A percentile compares a stretch with the other conserved stretches of the same genome.
Evolutionary conservation across 2,797 vertebrate species (phyloP).

Genomic region (Molossus alvarezi): DNA sequence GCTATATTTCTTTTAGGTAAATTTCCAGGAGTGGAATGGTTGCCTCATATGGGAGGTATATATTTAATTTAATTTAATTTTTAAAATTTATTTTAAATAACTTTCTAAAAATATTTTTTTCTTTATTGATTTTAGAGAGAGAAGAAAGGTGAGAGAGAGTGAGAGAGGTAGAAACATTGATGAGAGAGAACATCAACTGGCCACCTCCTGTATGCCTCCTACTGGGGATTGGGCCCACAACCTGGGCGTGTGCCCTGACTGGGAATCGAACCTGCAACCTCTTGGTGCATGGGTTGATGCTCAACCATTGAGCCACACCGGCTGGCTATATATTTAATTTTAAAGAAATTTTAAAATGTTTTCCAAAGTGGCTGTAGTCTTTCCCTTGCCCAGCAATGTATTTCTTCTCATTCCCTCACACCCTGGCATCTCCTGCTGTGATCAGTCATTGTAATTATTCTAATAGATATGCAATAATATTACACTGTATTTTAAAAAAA

Average conservation of each 20-base stretch:
- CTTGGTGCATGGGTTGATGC: no score
- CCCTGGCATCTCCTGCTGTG: not conserved
- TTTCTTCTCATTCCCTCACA: not conserved
- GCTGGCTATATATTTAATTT: not conserved
- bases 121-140: no score
- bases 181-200: no score
- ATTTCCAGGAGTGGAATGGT: not conserved
- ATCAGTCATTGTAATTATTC: not conserved
- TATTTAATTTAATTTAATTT: not conserved
- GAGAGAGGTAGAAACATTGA: no score
- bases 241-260: no score
- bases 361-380: not conserved
- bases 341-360: not conserved
- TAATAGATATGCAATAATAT: not conserved
- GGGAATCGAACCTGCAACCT: no score
- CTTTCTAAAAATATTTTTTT: not conserved
- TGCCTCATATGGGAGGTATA: not conserved
- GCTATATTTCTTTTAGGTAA: not conserved
- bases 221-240: no score
- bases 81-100: not conserved
- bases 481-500: not conserved
- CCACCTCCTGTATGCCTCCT: no score
- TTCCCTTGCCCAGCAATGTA: not conserved
- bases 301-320: no score
- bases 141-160: no score